Percentiles rank a stretch among this genome's conserved stretches.
phyloP scores from a whole-genome alignment of 2,797 vertebrate genomes.

The Eulemur mongoz region DNA sequence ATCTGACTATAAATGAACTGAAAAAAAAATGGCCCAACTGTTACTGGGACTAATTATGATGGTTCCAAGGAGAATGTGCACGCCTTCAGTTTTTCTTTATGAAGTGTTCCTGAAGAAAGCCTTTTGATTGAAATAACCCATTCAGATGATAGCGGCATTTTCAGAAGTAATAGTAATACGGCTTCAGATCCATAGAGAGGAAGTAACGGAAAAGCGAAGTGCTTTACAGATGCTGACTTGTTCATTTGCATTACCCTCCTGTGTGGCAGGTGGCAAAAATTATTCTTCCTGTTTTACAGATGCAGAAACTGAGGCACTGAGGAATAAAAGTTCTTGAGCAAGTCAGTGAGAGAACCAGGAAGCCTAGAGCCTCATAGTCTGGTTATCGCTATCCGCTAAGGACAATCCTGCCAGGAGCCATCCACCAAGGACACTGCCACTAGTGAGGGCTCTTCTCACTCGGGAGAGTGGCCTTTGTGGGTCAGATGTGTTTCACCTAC shows the following conservation, averaged over 20 bases:
- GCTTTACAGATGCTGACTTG: not conserved
- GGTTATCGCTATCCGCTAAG: not conserved
- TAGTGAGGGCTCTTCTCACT: not conserved
- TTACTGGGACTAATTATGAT: slow-evolving; percentile 80
- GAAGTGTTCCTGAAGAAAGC: slow-evolving; percentile 73
- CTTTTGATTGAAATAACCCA: slow-evolving; percentile 74
- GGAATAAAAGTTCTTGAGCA: not conserved
- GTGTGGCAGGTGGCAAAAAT: not conserved
- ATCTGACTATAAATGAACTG: slow-evolving; percentile 80
- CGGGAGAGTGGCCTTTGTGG: not conserved
- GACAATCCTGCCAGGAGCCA: not conserved
- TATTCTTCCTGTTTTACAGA: slow-evolving; percentile 64
- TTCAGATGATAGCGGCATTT: slow-evolving; percentile 59
- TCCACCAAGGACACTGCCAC: not conserved
- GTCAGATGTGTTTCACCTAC: not conserved
- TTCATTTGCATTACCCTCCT: not conserved
- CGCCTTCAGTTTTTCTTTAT: slow-evolving; percentile 71
- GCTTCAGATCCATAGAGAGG: not conserved
- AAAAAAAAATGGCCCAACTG: slow-evolving; percentile 75
- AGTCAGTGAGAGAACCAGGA: not conserved
- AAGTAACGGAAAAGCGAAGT: not conserved
- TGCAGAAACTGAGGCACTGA: slow-evolving; percentile 66
- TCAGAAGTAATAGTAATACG: slow-evolving; percentile 63
- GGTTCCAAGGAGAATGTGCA: slow-evolving; percentile 70
- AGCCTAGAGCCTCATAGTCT: not conserved